Evolutionary conservation across 2,113 vertebrate species (phyloP), one percentile per base, ranked within the genome.

Genomic region (Orycteropus afer): DNA sequence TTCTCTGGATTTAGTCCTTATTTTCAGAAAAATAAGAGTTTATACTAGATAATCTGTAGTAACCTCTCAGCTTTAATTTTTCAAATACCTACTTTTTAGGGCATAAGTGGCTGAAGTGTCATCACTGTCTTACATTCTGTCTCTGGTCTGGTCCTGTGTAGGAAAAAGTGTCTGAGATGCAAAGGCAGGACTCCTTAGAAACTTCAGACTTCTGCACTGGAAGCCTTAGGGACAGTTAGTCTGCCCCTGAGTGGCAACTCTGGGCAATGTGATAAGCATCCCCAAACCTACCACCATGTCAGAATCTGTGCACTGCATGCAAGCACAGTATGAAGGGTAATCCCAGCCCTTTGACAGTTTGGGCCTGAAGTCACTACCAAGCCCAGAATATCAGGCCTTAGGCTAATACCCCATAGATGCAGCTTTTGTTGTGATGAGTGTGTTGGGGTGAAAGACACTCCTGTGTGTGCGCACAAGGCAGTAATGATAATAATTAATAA

Each of bases 401-500:
- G 18, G 77, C 25, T 5, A 3, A 15, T 49, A 42, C 29, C 37
- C 55, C 23, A 51, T 22, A 71, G 69, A 61, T 67, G 40, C 8
- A 0, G 22, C 47, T 49, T 94, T 71, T 85, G 40, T 55, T 85
- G 42, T 78, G 37, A 93, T 77, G 42, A 74, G 12, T 69, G 37
- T 37, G 32, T 40, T 37, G 63, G 15, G 51, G 57, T 12, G 5
- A 83, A 94, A 91, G 49, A 45, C 61, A 89, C 20, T 37, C 10
- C 23, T 0, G 2, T 23, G 22, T 87, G 32, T 57, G 9, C 29
- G 20, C 57, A 51, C 1, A 51, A 89, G 79, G 51, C 47, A 32
- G 83, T 86, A 73, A 77, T 77, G 91, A 94, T 76, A 51, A 89
- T 90, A 88, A 93, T 93, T 96, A 96, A 74, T 51, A 96, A 91